Base-by-base conservation (phyloP, 2,113 vertebrate species). In the Amazona guildingii region DNA sequence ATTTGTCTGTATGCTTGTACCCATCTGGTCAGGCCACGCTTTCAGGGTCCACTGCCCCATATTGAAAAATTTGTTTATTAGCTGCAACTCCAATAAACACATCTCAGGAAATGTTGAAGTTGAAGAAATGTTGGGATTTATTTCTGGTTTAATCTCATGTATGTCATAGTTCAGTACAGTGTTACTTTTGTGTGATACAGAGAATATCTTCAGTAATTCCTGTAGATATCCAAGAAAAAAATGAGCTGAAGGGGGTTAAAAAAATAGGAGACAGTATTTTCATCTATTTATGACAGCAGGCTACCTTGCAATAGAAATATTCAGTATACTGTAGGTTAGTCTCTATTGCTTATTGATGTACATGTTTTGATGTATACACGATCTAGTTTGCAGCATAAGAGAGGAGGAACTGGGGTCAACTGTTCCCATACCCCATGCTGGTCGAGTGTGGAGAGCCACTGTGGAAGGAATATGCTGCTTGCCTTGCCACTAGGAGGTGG, bases 1-100 rank as follows among this genome's bases (percentile, higher is more conserved):
- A 96, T 97, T 96, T 97, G 95, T 95, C 96, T 95, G 10, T 55
- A 79, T 92, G 85, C 95, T 68, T 90, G 94, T 73, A 90, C 92
- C 94, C 91, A 96, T 94, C 95, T 97, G 94, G 72, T 81, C 94
- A 59, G 64, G 59, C 55, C 67, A 28, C 33, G 91, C 35, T 94
- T 95, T 84, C 74, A 94, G 67, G 89, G 95, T 85, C 95, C 62
- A 29, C 57, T 91, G 76, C 44, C 90, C 83, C 49, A 70, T 77
- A 95, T 89, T 19, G 24, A 96, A 92, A 94, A 96, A 78, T n/a
- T 76, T 74, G 86, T 94, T 95, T 94, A 95, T 92, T 96, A 67
- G 78, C 63, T 84, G 87, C 78, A 91, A 61, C 31, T 83, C 57
- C 68, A 96, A 94, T 94, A 93, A 95, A 88, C 96, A 76, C 75